Percentiles rank a stretch among this genome's conserved stretches.
These are phyloP conservation scores for Rhynchotus rufescens DNA, from an alignment of 2,797 vertebrate species.

Conservation along the genomic window DNA sequence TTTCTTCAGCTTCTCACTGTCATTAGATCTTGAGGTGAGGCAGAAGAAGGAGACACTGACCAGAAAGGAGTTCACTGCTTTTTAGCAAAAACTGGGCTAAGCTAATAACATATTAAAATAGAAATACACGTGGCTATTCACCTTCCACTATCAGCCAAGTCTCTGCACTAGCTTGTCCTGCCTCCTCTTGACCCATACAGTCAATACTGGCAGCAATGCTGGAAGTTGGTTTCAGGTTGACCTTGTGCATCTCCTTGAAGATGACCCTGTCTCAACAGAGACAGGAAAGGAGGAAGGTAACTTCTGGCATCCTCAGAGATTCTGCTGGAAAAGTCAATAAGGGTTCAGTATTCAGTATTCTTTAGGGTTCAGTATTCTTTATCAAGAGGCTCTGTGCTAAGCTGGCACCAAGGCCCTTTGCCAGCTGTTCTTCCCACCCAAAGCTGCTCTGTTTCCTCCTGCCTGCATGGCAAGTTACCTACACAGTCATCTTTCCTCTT, in stretches of 20 bases:
- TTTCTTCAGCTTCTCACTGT: not conserved
- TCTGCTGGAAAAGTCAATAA: not conserved
- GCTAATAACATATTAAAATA: not conserved
- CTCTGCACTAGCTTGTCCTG: not conserved
- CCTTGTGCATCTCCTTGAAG: not conserved
- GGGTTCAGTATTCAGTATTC: not conserved
- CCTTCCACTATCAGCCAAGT: not conserved
- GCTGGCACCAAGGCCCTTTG: not conserved
- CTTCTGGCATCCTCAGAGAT: not conserved
- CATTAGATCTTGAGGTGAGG: constrained; percentile 26
- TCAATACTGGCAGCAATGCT: not conserved
- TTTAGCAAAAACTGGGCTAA: not conserved
- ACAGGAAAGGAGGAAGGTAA: not conserved
- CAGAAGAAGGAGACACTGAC: not conserved
- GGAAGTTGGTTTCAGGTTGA: not conserved
- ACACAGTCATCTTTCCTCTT: not conserved
- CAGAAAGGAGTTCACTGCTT: not conserved
- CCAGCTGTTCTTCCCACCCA: not conserved
- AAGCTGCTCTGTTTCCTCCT: not conserved
- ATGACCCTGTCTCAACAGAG: not conserved
- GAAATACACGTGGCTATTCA: fast-evolving
- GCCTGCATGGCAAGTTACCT: not conserved
- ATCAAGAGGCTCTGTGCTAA: not conserved
- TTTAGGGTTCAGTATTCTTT: not conserved
- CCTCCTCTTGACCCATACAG: not conserved